Percentiles rank a stretch among this genome's conserved stretches.
phyloP scores from a whole-genome alignment of 2,888 invertebrate species.

The Pseudoips prasinana region DNA sequence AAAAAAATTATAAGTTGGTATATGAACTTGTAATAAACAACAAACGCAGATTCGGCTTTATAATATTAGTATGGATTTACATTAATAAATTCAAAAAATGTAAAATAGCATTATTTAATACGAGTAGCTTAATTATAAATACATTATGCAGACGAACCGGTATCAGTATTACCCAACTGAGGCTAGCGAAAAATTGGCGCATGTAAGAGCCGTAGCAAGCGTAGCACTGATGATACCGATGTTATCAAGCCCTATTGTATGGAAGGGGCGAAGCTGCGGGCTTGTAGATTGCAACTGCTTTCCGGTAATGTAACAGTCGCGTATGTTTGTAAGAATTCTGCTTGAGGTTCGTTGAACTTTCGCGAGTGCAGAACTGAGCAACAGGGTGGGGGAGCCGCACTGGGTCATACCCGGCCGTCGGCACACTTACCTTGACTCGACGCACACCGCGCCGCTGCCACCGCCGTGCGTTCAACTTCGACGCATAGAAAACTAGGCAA shows the following conservation, averaged over 20 bases:
- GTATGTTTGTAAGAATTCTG: constrained; percentile 78
- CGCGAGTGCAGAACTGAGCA: constrained; percentile 76
- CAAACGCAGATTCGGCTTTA: no score
- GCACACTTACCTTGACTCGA: constrained; percentile 81
- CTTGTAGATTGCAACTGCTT: constrained; percentile 70
- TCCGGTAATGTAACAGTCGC: constrained; percentile 80
- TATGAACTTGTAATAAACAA: no score
- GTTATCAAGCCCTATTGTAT: constrained; percentile 12
- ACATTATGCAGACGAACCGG: no score
- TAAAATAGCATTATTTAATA: no score
- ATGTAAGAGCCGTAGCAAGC: constrained; percentile 11
- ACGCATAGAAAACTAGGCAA: constrained; percentile 72
- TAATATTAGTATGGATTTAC: no score
- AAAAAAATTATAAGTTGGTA: no score
- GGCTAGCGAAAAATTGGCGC: constrained; percentile 14
- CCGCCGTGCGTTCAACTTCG: constrained; percentile 46
- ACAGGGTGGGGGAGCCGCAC: constrained; percentile 73
- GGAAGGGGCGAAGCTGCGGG: constrained; percentile 30
- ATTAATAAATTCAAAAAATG: no score
- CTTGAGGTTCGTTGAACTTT: constrained; percentile 77
- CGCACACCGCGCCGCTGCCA: constrained; percentile 48
- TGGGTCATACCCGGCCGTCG: constrained; percentile 79
- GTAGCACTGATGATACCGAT: not conserved
- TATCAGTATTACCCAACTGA: constrained; percentile 6
- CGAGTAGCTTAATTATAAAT: no score